Conservation (phyloP, 1,140 invertebrate genomes). For the Orchesella cincta region DNA sequence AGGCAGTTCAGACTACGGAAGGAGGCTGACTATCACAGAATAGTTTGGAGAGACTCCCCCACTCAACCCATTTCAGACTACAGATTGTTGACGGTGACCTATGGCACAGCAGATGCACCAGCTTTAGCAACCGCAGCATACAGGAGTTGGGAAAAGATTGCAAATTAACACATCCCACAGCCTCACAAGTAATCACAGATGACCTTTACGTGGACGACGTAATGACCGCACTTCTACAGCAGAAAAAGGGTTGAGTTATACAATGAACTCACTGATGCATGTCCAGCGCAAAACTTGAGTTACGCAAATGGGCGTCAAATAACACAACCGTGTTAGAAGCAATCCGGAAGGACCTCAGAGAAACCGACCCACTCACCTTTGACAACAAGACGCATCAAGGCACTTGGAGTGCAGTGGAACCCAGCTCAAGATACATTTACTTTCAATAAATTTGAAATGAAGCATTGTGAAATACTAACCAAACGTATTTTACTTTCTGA, state of each 20-base stretch:
- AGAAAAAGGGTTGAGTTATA: slow-evolving; percentile 23
- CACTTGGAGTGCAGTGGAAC: background rate
- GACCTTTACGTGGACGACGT: slow-evolving; percentile 11
- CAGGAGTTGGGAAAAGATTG: slow-evolving; percentile 10
- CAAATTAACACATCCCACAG: background rate
- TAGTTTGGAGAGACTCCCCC: slow-evolving; percentile 43
- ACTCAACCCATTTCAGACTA: background rate
- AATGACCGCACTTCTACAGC: slow-evolving; percentile 24
- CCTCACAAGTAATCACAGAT: background rate
- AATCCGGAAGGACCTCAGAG: background rate
- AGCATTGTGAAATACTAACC: slow-evolving; percentile 33
- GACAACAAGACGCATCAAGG: slow-evolving; percentile 3
- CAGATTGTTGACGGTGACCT: background rate
- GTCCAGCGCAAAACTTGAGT: background rate
- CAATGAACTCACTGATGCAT: background rate
- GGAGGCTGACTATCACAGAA: slow-evolving; percentile 39
- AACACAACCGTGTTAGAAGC: background rate
- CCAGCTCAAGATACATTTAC: background rate
- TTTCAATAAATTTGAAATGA: too few species aligned
- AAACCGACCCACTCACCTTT: background rate
- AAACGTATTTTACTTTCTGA: slow-evolving; percentile 53
- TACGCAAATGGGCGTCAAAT: background rate
- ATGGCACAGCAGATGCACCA: slow-evolving; percentile 30
- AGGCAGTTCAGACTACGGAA: slow-evolving; percentile 39
- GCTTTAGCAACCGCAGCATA: slow-evolving; percentile 18